Base-by-base conservation (phyloP, 2,888 invertebrate genomes). In the Tanytarsus gracilentus region DNA sequence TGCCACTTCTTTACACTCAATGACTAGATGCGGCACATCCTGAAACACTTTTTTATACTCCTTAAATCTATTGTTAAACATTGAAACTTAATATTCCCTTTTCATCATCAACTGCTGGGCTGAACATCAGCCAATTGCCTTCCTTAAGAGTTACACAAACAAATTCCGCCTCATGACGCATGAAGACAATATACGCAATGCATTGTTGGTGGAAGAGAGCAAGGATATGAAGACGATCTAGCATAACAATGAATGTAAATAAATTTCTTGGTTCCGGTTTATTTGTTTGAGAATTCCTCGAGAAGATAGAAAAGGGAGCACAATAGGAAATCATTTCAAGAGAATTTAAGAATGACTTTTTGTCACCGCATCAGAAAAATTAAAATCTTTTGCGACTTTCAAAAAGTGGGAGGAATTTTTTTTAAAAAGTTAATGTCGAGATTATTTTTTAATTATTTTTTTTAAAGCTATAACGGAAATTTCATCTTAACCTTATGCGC, bases 261-360 rank as follows among this genome's bases (percentile, higher is more conserved):
- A 55, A 55, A 55, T 40, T 27, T 40, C 40, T 40, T 14, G 26
- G 58, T 58, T 58, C 58, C 58, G 58, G 58, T 58, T 58, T 55
- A 27, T 55, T 55, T 55, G 26, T 40, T 26, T 39, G 33, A 27
- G n/a, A 29, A 11, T 30, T n/a, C 16, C 29, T 29, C 51, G 27
- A 29, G 51, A 21, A 3, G 16, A 3, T 21, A 11, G 25, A n/a
- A n/a, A n/a, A n/a, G n/a, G n/a, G n/a, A n/a, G n/a, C n/a, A 39
- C 11, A 49, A 49, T 36, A 40, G 40, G 55, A 55, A 55, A 27
- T 55, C 26, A 52, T 27, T 27, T 16, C n/a, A 21, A 44, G 44
- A 44, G n/a, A n/a, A n/a, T n/a, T n/a, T n/a, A n/a, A n/a, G n/a
- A n/a, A n/a, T 44, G 44, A 44, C 44, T 44, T 44, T 44, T 23